Conservation (phyloP, 2,113 vertebrate genomes). For the Cariama cristata region DNA sequence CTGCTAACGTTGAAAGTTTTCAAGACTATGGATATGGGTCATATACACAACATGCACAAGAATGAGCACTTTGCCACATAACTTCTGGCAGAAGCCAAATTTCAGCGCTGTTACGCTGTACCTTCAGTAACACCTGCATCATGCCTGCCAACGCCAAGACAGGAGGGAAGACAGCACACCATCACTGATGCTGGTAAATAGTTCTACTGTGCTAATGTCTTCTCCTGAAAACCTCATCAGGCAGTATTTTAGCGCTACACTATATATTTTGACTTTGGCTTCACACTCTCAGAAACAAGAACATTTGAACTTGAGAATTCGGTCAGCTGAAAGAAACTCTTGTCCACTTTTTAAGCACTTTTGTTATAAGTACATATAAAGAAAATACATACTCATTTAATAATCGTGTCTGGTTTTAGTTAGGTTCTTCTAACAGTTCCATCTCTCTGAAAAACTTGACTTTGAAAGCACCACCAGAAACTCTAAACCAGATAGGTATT, state of each 20-base stretch:
- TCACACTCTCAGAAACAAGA: neutral
- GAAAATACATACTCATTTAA: neutral
- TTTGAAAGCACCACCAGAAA: neutral
- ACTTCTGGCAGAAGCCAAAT: neutral
- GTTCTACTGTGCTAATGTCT: neutral
- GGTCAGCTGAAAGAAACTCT: neutral
- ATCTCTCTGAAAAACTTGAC: neutral
- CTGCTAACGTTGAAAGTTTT: neutral
- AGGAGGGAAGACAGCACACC: neutral
- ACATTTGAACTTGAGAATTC: neutral
- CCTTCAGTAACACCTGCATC: neutral
- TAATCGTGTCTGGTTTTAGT: neutral
- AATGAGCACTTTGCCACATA: neutral
- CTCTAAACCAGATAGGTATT: neutral
- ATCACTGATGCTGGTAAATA: neutral
- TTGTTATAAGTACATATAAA: neutral
- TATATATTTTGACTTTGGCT: neutral
- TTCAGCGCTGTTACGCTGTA: neutral
- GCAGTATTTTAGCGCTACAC: neutral
- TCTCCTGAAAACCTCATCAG: neutral
- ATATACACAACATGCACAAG: neutral
- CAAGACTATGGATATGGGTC: fast-evolving
- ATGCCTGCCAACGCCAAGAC: neutral
- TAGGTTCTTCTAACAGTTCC: neutral
- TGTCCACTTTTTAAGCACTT: neutral